Conservation (phyloP, 2,888 invertebrate species). For the Philonicus albiceps region DNA sequence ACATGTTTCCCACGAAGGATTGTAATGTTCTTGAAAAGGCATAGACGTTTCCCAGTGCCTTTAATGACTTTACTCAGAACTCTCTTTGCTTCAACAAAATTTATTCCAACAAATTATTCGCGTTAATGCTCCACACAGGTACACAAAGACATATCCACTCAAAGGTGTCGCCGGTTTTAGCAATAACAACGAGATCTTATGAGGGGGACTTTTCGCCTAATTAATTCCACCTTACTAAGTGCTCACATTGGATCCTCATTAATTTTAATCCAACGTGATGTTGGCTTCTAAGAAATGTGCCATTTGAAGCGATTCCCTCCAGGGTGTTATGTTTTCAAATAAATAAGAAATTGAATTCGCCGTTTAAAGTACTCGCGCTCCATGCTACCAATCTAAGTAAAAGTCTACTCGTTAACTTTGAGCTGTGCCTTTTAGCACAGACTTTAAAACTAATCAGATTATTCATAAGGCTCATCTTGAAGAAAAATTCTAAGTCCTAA, state of each 20-base stretch:
- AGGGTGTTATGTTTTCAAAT: background rate
- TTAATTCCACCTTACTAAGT: constrained; percentile 2
- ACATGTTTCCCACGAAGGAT: background rate
- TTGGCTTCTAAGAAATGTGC: background rate
- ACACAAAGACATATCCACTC: background rate
- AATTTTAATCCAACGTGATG: constrained; percentile 5
- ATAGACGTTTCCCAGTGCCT: background rate
- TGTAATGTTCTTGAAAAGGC: background rate
- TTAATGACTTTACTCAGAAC: background rate
- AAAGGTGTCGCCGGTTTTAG: background rate
- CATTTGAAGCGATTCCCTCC: background rate
- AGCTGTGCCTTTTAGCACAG: background rate
- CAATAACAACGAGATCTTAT: background rate
- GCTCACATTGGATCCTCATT: constrained; percentile 11
- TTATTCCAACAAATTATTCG: constrained; percentile 15
- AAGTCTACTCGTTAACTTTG: background rate
- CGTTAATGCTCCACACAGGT: background rate
- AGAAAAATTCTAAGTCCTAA: too few species aligned
- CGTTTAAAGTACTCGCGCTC: background rate
- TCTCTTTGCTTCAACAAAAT: background rate
- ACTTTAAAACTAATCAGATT: too few species aligned
- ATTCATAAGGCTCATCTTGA: too few species aligned
- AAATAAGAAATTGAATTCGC: constrained; percentile 8
- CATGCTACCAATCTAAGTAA: background rate
- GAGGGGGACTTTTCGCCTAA: background rate